Conservation (phyloP, 2,113 vertebrate species). For the Sceloporus undulatus region DNA sequence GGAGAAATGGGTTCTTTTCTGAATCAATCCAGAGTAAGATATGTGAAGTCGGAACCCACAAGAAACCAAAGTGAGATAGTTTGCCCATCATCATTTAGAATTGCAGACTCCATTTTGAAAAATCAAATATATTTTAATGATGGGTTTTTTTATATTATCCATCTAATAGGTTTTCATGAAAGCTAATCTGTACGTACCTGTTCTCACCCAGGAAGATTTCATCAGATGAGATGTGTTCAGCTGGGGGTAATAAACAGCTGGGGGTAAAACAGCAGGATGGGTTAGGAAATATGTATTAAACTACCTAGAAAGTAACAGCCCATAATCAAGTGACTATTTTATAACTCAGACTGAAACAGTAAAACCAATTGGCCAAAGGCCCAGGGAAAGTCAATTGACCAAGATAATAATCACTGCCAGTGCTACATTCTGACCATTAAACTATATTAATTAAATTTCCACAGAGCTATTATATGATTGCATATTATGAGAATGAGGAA, state of each 20-base stretch:
- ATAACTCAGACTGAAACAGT: slow-evolving; percentile 59
- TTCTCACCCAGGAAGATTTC: slow-evolving; percentile 95
- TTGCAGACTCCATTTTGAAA: background rate
- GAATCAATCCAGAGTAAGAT: background rate
- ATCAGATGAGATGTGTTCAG: slow-evolving; percentile 91
- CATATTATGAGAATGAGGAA: slow-evolving; percentile 5
- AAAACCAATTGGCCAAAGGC: slow-evolving; percentile 38
- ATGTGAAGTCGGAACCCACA: too few species aligned
- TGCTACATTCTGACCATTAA: slow-evolving; percentile 18
- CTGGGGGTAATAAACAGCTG: slow-evolving; percentile 95
- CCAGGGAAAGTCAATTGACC: slow-evolving; percentile 14
- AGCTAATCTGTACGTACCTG: slow-evolving; percentile 83
- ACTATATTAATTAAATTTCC: slow-evolving; percentile 17
- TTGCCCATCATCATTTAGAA: background rate
- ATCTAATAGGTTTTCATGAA: slow-evolving; percentile 40
- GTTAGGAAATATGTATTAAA: slow-evolving; percentile 52
- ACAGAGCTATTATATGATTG: background rate
- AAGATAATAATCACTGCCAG: slow-evolving; percentile 24
- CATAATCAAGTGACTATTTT: slow-evolving; percentile 46
- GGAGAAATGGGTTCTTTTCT: background rate
- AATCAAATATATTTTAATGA: background rate
- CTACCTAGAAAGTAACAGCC: slow-evolving; percentile 35
- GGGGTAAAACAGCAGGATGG: slow-evolving; percentile 20
- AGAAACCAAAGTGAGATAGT: too few species aligned
- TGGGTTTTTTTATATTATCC: background rate